Evolutionary conservation across 2,797 vertebrate species (phyloP).

Genomic region (Buceros bicornis): DNA sequence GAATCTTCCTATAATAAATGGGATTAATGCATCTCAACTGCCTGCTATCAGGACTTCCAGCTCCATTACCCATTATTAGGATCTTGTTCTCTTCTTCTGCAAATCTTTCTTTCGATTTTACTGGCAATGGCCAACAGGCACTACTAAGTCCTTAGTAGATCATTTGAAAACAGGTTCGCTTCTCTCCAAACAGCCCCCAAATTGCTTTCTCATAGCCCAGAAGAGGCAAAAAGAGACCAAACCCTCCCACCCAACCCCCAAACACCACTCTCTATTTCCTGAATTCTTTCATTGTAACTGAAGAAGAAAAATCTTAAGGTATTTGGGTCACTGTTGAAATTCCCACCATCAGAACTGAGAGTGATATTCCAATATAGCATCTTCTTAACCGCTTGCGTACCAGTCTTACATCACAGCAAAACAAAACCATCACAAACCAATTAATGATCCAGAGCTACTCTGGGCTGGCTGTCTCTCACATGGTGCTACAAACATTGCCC

Average conservation of each 20-base stretch:
- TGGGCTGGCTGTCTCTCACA: not conserved
- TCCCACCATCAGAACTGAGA: not conserved
- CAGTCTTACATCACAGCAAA: not conserved
- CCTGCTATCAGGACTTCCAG: slow-evolving; percentile 18
- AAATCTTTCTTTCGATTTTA: slow-evolving; percentile 36
- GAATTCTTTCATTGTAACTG: not conserved
- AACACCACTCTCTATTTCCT: not conserved
- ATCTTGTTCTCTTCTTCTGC: slow-evolving; percentile 11
- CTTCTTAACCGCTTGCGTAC: not conserved
- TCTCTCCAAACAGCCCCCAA: not conserved
- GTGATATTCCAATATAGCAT: not conserved
- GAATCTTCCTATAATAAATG: slow-evolving; percentile 35
- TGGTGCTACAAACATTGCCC: not conserved
- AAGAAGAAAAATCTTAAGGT: not conserved
- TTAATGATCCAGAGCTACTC: not conserved
- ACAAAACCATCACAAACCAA: slow-evolving; percentile 9
- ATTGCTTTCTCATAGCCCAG: not conserved
- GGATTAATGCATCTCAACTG: slow-evolving; percentile 22
- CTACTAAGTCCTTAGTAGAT: not conserved
- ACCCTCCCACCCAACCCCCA: not conserved
- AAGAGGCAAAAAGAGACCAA: not conserved
- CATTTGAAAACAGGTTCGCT: not conserved
- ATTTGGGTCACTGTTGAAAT: not conserved
- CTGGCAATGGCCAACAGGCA: not conserved
- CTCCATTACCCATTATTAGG: slow-evolving; percentile 39